Evolutionary conservation across 2,113 vertebrate genomes (phyloP).

Genomic region (Willisornis vidua): DNA sequence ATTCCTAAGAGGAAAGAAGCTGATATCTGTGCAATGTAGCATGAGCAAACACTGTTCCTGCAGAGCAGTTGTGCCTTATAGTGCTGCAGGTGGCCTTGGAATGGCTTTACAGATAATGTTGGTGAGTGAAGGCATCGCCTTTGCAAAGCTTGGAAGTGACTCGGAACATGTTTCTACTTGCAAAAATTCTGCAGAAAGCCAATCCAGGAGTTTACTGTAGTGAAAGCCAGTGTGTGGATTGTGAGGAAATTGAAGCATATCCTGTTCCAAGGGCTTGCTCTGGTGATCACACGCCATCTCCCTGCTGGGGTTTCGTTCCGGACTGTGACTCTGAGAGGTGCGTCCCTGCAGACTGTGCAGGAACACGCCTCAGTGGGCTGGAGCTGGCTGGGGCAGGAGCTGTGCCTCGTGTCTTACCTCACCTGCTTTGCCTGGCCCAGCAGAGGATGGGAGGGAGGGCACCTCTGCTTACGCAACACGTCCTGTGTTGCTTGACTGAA

Average conservation of each 20-base stretch:
- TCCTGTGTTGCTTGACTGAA: constrained; percentile 2
- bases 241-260: constrained; percentile 20
- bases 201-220: not conserved
- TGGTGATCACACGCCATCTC: not conserved
- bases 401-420: not conserved
- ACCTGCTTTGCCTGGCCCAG: not conserved
- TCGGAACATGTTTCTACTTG: not conserved
- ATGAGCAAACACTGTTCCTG: not conserved
- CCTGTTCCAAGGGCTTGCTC: not conserved
- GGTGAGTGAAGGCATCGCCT: not conserved
- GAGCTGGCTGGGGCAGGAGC: not conserved
- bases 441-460: not conserved
- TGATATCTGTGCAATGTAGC: not conserved
- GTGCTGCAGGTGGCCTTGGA: not conserved
- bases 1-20: not conserved
- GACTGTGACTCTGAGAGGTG: accelerated
- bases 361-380: not conserved
- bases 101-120: not conserved
- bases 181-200: not conserved
- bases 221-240: not conserved
- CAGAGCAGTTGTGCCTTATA: not conserved
- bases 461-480: not conserved
- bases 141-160: not conserved
- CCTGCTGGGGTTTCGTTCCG: not conserved
- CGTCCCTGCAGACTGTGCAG: not conserved